A percentile compares a stretch with the other conserved stretches of the same genome.
phyloP scores from a whole-genome alignment of 2,113 vertebrate genomes.

The Ahaetulla prasina region DNA sequence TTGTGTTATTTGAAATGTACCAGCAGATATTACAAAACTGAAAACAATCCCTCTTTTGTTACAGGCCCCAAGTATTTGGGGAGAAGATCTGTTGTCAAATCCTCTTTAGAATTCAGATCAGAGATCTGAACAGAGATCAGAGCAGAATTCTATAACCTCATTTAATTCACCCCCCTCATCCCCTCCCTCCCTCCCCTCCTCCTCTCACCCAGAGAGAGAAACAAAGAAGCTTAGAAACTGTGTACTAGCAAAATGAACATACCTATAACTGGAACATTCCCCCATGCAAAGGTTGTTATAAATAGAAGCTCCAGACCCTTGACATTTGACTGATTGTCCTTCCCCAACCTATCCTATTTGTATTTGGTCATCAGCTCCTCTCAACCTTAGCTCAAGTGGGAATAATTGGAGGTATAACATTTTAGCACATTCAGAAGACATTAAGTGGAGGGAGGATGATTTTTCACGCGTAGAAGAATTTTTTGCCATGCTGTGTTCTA shows the following conservation, averaged over 20 bases:
- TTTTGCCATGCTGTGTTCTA: background rate
- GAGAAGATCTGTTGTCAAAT: background rate
- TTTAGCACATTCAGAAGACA: background rate
- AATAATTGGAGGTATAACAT: background rate
- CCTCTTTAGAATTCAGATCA: background rate
- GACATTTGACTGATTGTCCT: background rate
- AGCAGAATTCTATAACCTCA: background rate
- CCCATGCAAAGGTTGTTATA: background rate
- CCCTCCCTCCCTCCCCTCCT: background rate
- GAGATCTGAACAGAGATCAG: background rate
- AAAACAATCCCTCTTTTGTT: background rate
- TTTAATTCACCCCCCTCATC: background rate
- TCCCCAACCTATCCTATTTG: background rate
- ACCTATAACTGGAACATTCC: background rate
- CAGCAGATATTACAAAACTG: background rate
- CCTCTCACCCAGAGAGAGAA: background rate
- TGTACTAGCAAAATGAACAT: background rate
- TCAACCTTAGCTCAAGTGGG: background rate
- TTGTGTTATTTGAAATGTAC: background rate
- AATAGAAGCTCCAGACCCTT: background rate
- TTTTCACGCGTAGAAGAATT: background rate
- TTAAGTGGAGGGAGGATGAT: background rate
- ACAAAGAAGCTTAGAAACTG: background rate
- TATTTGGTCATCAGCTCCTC: background rate
- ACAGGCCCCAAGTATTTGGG: background rate